These are phyloP conservation scores for Tiliacea citrago DNA, from an alignment of 2,888 invertebrate genomes.

Conservation along the genomic window DNA sequence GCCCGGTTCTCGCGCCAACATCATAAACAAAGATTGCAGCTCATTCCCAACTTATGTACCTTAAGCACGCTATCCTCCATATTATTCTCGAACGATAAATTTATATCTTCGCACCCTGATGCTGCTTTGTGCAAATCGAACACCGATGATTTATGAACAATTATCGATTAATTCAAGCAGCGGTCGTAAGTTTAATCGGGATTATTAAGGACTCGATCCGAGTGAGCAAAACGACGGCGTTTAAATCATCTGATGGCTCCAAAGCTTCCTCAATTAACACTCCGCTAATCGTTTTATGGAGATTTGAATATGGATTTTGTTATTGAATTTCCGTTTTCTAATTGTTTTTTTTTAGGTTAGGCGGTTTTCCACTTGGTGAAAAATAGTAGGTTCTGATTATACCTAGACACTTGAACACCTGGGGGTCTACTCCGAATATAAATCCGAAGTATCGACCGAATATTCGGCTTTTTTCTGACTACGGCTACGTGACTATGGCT, in stretches of 20 bases:
- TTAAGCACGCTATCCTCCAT: constrained; percentile 85
- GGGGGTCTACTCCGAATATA: too few species aligned
- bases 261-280: constrained; percentile 75
- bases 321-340: constrained; percentile 33
- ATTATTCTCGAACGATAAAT: constrained; percentile 86
- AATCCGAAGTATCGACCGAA: too few species aligned
- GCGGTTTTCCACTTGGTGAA: background rate
- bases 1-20: constrained; percentile 68
- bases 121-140: constrained; percentile 89
- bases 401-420: too few species aligned
- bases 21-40: constrained; percentile 86
- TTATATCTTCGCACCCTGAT: constrained; percentile 89
- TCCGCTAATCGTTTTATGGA: constrained; percentile 57
- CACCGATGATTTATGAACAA: constrained; percentile 90
- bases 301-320: constrained; percentile 49
- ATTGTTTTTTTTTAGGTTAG: background rate
- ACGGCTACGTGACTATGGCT: too few species aligned
- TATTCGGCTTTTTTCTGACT: too few species aligned
- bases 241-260: constrained; percentile 78
- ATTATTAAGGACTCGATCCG: constrained; percentile 84
- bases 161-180: constrained; percentile 91
- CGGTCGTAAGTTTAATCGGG: constrained; percentile 88
- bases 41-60: constrained; percentile 83
- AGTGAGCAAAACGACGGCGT: constrained; percentile 77
- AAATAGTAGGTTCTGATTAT: accelerated